Evolutionary conservation across 2,113 vertebrate genomes (phyloP).

Genomic region (Alethe diademata): DNA sequence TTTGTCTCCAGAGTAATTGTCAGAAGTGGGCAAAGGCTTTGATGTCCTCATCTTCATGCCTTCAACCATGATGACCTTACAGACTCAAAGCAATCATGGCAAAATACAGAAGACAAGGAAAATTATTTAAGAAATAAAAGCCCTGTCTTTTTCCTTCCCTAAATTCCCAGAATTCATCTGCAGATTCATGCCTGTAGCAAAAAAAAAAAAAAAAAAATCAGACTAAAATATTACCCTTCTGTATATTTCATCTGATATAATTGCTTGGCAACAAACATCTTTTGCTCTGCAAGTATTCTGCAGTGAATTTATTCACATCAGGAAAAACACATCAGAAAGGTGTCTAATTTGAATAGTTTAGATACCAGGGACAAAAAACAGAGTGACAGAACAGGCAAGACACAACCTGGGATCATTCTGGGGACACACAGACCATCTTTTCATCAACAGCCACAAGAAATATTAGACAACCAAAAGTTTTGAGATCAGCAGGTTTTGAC

Average conservation of each 20-base stretch:
- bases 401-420: not conserved
- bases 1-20: slow-evolving; percentile 18
- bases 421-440: not conserved
- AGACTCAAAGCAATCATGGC: slow-evolving; percentile 23
- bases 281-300: not conserved
- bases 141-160: not conserved
- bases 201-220: not conserved
- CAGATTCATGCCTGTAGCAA: not conserved
- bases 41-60: not conserved
- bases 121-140: not conserved
- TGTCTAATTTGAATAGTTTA: not conserved
- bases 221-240: not conserved
- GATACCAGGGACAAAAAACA: not conserved
- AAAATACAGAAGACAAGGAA: not conserved
- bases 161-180: not conserved
- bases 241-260: not conserved
- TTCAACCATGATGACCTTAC: not conserved
- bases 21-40: not conserved
- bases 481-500: not conserved
- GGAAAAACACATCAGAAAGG: not conserved
- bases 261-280: not conserved
- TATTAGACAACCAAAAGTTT: not conserved
- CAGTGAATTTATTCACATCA: not conserved
- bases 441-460: not conserved
- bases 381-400: not conserved